Base-by-base conservation (phyloP, 2,797 vertebrate genomes). In the Gallinago nigripennis region DNA sequence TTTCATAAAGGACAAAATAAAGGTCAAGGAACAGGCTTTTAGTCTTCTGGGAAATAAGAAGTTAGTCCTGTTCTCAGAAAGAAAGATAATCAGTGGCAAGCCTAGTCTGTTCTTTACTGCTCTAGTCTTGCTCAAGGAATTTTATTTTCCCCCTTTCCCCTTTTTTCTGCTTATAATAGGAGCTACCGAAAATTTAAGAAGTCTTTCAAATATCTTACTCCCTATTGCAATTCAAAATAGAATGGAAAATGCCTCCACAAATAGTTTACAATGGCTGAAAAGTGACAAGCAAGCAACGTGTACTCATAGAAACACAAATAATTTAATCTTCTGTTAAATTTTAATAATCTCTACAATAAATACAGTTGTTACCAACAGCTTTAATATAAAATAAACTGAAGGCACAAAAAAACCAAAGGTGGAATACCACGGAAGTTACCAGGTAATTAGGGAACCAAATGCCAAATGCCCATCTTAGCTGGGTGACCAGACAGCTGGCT, bases 21-120 rank as follows among this genome's bases (percentile, higher is more conserved):
- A 97, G 89, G 76, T 95, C 88, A 95, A 68, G 19, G 64, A 87
- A 95, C 92, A 96, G 86, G 21, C 53, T 70, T 54, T 37, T 76
- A 57, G n/a, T 82, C 82, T 87, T 75, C 50, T 84, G 79, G 84
- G 93, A 92, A 95, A 94, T 94, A 92, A 96, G 81, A 76, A 82
- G 41, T 58, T 45, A 60, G 48, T 56, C 53, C 31, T 65, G 25
- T 30, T 94, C 56, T 89, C 75, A 86, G 54, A 79, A 71, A 92
- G 86, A 82, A 70, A 76, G 54, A 73, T 75, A 35, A 95, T 61
- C 64, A 57, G 77, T 48, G 76, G 37, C 50, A 89, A 33, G 17
- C 14, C 16, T 66, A 43, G 41, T 45, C 82, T 86, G 75, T 37
- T 82, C 37, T 85, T 88, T 50, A 2, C 16, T 30, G 30, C 66